Conservation (phyloP, 2,113 vertebrate genomes). For the Malaclemys terrapin region DNA sequence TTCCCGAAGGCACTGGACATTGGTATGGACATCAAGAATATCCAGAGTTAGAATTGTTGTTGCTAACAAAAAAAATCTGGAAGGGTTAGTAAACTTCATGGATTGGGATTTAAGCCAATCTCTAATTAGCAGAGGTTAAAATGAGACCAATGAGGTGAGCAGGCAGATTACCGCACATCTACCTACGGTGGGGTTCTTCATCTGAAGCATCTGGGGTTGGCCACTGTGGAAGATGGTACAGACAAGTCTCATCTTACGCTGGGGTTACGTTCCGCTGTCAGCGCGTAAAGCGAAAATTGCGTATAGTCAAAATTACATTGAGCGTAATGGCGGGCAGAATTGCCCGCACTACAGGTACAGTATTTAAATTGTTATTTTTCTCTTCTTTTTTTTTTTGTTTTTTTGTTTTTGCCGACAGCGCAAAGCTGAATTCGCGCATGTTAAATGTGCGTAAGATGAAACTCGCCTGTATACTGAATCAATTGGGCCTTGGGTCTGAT, state of each 20-base stretch:
- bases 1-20: rapidly evolving
- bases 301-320: no score
- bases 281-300: no score
- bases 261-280: no score
- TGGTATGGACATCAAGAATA: not conserved
- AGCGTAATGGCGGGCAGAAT: no score
- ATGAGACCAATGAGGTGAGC: not conserved
- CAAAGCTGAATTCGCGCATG: no score
- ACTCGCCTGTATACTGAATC: not conserved
- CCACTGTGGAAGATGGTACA: not conserved
- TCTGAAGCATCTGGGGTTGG: not conserved
- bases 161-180: not conserved
- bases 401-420: no score
- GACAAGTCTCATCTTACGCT: no score
- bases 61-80: not conserved
- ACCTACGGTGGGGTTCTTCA: not conserved
- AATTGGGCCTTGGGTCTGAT: not conserved
- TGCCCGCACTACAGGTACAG: no score
- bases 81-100: not conserved
- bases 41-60: not conserved
- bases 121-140: not conserved
- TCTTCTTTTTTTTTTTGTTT: no score
- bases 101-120: not conserved
- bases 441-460: no score
- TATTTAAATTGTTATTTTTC: no score